Percentiles rank a stretch among this genome's conserved stretches.
Conservation (phyloP, 2,888 invertebrate genomes). For the Phyto melanocephala region DNA sequence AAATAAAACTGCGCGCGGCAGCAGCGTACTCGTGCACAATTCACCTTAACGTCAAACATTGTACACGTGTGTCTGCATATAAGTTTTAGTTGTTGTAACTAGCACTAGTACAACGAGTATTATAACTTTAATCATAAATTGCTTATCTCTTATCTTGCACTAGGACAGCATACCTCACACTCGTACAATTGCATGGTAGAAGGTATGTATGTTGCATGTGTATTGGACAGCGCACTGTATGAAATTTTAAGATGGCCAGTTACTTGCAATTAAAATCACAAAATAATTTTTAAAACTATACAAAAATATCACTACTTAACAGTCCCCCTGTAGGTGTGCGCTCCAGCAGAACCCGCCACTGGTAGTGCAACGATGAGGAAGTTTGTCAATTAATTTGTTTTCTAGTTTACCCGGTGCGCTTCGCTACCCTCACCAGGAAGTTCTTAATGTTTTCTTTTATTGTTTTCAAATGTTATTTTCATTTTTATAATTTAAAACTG, state of each 20-base stretch:
- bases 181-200: neutral
- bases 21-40: slow-evolving; percentile 4
- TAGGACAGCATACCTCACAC: slow-evolving; percentile 27
- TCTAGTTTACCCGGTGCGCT: no score
- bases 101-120: neutral
- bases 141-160: slow-evolving; percentile 52
- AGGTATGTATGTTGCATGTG: neutral
- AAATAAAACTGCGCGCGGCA: slow-evolving; percentile 39
- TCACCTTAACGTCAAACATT: slow-evolving; percentile 35
- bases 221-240: neutral
- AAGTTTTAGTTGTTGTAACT: slow-evolving; percentile 1
- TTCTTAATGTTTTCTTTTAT: no score
- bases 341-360: no score
- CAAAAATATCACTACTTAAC: no score
- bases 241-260: neutral
- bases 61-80: neutral
- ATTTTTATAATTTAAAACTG: no score
- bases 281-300: no score
- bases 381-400: no score
- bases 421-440: no score
- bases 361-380: no score
- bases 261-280: no score
- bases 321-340: no score
- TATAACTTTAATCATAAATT: slow-evolving; percentile 57
- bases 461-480: no score